Evolutionary conservation across 53 echinoderm and acorn worm genomes (phyloP).

Genomic region (Astropecten irregularis): DNA sequence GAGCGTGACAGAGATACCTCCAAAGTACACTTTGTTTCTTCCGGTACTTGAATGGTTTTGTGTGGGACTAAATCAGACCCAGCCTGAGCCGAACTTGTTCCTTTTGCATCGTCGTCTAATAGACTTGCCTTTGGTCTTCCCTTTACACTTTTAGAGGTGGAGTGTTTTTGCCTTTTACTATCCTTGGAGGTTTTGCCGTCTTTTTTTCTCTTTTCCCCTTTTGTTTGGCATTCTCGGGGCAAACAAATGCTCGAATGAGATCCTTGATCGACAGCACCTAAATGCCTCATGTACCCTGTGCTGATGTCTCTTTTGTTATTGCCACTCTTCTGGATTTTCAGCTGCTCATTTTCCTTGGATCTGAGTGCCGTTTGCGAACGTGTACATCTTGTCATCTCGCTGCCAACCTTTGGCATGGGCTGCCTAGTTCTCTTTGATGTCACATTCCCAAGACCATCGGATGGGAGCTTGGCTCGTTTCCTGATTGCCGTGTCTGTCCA

Average conservation of each 20-base stretch:
- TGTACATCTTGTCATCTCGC: neutral
- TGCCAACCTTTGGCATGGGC: neutral
- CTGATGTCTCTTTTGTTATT: neutral
- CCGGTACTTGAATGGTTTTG: too few relatives aligned
- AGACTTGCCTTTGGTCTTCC: neutral
- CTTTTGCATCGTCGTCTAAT: neutral
- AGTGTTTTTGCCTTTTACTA: slow-evolving; percentile 6
- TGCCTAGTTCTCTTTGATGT: neutral
- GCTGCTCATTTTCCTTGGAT: slow-evolving; percentile 12
- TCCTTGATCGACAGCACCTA: neutral
- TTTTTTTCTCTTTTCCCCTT: neutral
- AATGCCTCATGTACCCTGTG: neutral
- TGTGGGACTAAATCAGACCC: too few relatives aligned
- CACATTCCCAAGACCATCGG: too few relatives aligned
- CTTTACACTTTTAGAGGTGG: neutral
- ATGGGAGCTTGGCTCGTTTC: neutral
- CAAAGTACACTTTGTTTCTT: neutral
- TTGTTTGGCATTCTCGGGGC: neutral
- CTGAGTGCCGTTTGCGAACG: slow-evolving; percentile 15
- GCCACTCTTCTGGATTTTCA: neutral
- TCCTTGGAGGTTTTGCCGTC: neutral
- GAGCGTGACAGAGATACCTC: neutral
- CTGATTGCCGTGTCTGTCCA: neutral
- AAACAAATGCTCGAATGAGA: slow-evolving; percentile 12
- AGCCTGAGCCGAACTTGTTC: neutral